Conservation (phyloP, 2,888 invertebrate species). For the Melanostoma mellinum region DNA sequence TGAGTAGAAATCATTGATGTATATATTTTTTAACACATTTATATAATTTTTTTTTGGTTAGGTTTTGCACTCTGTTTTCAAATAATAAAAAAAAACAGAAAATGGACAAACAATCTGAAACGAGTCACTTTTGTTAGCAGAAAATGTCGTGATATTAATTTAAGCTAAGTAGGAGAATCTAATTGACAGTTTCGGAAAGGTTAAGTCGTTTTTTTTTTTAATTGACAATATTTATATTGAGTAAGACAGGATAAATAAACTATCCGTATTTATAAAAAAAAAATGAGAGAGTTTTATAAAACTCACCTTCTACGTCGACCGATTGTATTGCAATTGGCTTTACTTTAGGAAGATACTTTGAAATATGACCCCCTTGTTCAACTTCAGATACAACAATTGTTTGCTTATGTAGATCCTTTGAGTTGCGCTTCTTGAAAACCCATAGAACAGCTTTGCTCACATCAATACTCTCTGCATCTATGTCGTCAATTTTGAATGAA, state of each 20-base stretch:
- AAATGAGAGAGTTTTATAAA: neutral
- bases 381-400: slow-evolving; percentile 91
- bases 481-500: slow-evolving; percentile 89
- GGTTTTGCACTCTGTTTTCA: slow-evolving; percentile 15
- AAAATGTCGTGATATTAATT: no score
- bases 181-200: neutral
- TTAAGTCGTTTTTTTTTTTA: slow-evolving; percentile 41
- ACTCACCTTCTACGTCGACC: slow-evolving; percentile 86
- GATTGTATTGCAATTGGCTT: slow-evolving; percentile 90
- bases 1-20: slow-evolving; percentile 53
- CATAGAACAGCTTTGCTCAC: slow-evolving; percentile 91
- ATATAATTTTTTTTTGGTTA: slow-evolving; percentile 9
- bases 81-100: no score
- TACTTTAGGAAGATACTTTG: slow-evolving; percentile 88
- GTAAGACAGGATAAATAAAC: neutral
- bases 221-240: neutral
- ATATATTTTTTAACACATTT: neutral
- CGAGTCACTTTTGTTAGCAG: no score
- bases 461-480: slow-evolving; percentile 88
- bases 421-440: slow-evolving; percentile 86
- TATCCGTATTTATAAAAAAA: neutral
- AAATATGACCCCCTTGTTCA: slow-evolving; percentile 87
- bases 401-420: slow-evolving; percentile 81
- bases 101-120: no score
- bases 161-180: no score